A percentile compares a stretch with the other conserved stretches of the same genome.
Evolutionary conservation across 64 coral and sea anemone genomes (phyloP).

Genomic region (Hydrozoanthus tunicans): DNA sequence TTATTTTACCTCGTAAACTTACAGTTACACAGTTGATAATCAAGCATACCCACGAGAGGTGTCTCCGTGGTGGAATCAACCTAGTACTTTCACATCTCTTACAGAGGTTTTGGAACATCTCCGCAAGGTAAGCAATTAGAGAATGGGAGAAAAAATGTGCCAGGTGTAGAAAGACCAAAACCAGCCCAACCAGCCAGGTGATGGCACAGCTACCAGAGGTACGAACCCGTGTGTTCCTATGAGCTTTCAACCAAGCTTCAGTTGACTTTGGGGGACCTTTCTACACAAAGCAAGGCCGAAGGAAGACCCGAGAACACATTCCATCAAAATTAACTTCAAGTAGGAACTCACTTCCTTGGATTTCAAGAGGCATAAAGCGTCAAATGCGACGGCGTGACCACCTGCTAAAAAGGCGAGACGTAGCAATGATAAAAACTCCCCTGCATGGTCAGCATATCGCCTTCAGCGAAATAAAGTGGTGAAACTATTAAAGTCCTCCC

Average conservation of each 20-base stretch:
- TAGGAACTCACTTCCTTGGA: slow-evolving; percentile 53
- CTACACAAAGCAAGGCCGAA: neutral
- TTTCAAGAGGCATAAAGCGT: neutral
- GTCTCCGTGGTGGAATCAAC: neutral
- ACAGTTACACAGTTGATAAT: neutral
- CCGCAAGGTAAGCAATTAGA: slow-evolving; percentile 2
- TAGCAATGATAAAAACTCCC: slow-evolving; percentile 33
- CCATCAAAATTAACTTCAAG: slow-evolving; percentile 55
- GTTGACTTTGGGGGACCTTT: slow-evolving; percentile 3
- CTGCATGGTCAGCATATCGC: slow-evolving; percentile 29
- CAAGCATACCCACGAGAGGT: neutral
- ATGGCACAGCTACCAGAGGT: neutral
- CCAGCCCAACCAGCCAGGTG: neutral
- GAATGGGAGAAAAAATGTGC: neutral
- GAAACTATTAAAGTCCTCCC: slow-evolving; percentile 47
- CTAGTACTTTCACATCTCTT: slow-evolving; percentile 2
- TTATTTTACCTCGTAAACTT: neutral
- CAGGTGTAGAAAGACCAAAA: neutral
- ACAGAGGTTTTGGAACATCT: neutral
- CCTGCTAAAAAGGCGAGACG: slow-evolving; percentile 47
- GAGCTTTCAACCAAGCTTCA: neutral
- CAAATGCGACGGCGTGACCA: slow-evolving; percentile 43
- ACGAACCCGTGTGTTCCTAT: neutral
- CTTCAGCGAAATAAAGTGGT: slow-evolving; percentile 45
- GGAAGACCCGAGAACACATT: neutral